phyloP scores from a whole-genome alignment of 2,113 vertebrate species.

The Elanus axillaris region DNA sequence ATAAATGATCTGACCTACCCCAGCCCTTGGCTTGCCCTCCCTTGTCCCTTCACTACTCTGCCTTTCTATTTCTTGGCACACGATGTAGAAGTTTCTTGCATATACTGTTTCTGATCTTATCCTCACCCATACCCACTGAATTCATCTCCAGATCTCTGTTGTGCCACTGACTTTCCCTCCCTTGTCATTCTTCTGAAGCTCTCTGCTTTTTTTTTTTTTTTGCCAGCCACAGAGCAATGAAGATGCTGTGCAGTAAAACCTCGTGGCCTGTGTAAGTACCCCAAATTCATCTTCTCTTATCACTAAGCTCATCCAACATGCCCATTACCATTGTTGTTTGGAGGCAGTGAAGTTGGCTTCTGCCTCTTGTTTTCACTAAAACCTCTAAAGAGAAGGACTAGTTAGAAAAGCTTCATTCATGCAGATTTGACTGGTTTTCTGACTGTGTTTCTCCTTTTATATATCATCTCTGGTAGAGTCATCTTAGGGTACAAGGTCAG shows the following conservation, averaged over 20 bases:
- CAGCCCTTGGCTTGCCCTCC: neutral
- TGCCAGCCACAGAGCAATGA: neutral
- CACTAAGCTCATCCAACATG: neutral
- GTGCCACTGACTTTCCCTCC: neutral
- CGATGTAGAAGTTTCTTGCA: neutral
- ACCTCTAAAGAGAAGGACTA: neutral
- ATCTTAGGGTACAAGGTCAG: neutral
- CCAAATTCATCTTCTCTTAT: neutral
- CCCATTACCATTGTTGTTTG: neutral
- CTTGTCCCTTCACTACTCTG: neutral
- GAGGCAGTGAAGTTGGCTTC: neutral
- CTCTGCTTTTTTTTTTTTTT: neutral
- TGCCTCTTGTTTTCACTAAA: neutral
- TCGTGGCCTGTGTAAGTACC: neutral
- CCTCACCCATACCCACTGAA: neutral
- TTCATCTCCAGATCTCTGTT: neutral
- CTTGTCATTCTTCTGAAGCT: neutral
- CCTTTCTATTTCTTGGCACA: neutral
- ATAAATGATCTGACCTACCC: neutral
- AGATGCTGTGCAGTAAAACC: neutral
- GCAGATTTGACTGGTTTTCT: neutral
- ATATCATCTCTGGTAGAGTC: fast-evolving
- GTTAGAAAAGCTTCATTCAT: neutral
- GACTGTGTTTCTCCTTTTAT: neutral
- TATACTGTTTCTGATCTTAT: neutral